phyloP scores from a whole-genome alignment of 2,797 vertebrate genomes.

The Falco columbarius region DNA sequence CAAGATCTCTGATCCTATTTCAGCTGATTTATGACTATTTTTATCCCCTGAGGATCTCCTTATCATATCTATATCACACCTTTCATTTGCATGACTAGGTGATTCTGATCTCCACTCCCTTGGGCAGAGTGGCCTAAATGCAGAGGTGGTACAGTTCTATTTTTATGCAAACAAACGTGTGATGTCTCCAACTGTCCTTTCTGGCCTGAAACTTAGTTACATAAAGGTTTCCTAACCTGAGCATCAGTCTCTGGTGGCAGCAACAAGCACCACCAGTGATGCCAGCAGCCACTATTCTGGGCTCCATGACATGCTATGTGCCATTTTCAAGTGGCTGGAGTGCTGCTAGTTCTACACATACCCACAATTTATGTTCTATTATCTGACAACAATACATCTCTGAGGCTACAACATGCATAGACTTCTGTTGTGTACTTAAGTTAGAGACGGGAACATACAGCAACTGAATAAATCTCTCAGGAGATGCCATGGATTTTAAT shows the following conservation, averaged over 20 bases:
- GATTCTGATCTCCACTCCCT: neutral
- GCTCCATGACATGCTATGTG: neutral
- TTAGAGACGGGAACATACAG: neutral
- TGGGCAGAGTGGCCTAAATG: neutral
- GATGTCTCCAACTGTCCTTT: neutral
- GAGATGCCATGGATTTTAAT: neutral
- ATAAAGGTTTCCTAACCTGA: neutral
- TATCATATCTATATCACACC: neutral
- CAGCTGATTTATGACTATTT: neutral
- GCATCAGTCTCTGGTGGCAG: neutral
- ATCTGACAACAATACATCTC: neutral
- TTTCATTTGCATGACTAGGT: neutral
- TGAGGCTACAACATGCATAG: neutral
- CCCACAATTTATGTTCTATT: neutral
- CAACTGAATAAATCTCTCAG: neutral
- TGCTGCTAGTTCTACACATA: neutral
- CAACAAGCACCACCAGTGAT: neutral
- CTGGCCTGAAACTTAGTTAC: neutral
- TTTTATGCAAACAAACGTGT: neutral
- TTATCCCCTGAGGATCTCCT: neutral
- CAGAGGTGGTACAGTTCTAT: neutral
- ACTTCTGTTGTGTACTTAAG: neutral
- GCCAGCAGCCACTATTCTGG: neutral
- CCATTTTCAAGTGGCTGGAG: neutral
- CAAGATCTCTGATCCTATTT: neutral